Percentiles rank a stretch among this genome's conserved stretches.
phyloP scores from a whole-genome alignment of 2,797 vertebrate species.

The Spatula clypeata region DNA sequence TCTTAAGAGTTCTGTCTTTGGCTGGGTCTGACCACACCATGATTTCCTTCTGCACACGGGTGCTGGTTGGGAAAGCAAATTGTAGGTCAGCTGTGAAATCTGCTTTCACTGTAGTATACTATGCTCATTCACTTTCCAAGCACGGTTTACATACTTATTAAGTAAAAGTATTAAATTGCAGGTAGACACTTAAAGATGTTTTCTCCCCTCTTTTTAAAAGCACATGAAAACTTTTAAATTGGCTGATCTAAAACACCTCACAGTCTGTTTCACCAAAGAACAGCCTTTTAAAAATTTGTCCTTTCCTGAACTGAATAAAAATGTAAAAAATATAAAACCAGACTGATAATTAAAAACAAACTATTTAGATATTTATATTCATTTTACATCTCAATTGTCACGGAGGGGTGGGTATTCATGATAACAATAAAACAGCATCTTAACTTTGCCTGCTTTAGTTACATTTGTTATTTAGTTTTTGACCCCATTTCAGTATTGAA shows the following conservation, averaged over 20 bases:
- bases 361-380: background rate
- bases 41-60: fast-evolving
- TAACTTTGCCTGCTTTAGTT: background rate
- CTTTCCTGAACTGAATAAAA: background rate
- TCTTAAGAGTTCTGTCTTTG: background rate
- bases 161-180: background rate
- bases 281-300: background rate
- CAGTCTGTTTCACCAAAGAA: background rate
- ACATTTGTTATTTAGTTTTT: background rate
- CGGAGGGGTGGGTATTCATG: background rate
- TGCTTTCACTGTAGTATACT: fast-evolving
- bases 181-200: background rate
- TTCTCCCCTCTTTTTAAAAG: background rate
- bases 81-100: background rate
- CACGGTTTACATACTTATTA: background rate
- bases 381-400: background rate
- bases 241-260: background rate
- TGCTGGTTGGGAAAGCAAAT: background rate
- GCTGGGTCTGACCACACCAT: fast-evolving
- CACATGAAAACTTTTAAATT: background rate
- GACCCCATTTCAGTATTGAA: conserved; percentile 7
- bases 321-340: background rate
- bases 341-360: background rate
- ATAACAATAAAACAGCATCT: background rate
- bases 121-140: background rate